Percentiles rank a stretch among this genome's conserved stretches.
Evolutionary conservation across 2,888 invertebrate genomes (phyloP).

Genomic region (Papilio gigon): DNA sequence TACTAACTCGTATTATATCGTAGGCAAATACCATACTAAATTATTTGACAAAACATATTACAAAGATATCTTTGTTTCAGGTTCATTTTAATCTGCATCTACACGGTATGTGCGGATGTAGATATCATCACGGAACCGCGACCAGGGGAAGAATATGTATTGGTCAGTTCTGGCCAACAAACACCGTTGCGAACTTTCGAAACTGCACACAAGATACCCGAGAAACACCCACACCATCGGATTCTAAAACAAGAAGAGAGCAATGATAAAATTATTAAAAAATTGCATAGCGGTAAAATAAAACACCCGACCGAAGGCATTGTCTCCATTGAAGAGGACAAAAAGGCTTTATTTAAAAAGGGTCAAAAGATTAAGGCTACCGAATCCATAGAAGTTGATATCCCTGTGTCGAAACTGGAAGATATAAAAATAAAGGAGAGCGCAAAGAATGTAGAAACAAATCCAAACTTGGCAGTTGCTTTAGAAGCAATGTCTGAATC

Average conservation of each 20-base stretch:
- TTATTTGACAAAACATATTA: conserved; percentile 1
- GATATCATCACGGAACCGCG: conserved; percentile 84
- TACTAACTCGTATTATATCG: conserved; percentile 49
- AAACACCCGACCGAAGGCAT: conserved; percentile 75
- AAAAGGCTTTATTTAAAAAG: conserved; percentile 66
- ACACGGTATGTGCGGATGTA: conserved; percentile 76
- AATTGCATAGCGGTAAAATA: conserved; percentile 65
- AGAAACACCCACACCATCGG: conserved; percentile 73
- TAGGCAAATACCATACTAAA: conserved; percentile 13
- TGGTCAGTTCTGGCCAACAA: conserved; percentile 82
- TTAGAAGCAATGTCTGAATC: conserved; percentile 78
- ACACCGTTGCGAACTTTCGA: conserved; percentile 83
- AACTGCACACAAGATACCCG: conserved; percentile 87
- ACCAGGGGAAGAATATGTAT: conserved; percentile 86
- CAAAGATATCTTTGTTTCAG: conserved; percentile 71
- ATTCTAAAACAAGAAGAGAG: conserved; percentile 67
- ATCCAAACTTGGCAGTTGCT: conserved; percentile 72
- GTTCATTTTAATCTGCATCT: conserved; percentile 76
- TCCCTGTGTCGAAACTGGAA: conserved; percentile 76
- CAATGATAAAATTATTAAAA: conserved; percentile 75
- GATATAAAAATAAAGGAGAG: conserved; percentile 79
- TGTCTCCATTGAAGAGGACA: conserved; percentile 76
- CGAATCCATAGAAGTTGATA: conserved; percentile 75
- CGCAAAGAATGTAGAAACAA: conserved; percentile 73
- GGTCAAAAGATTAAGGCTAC: conserved; percentile 68